phyloP scores from a whole-genome alignment of 1,140 invertebrate species.

The Drosophila hydei region DNA sequence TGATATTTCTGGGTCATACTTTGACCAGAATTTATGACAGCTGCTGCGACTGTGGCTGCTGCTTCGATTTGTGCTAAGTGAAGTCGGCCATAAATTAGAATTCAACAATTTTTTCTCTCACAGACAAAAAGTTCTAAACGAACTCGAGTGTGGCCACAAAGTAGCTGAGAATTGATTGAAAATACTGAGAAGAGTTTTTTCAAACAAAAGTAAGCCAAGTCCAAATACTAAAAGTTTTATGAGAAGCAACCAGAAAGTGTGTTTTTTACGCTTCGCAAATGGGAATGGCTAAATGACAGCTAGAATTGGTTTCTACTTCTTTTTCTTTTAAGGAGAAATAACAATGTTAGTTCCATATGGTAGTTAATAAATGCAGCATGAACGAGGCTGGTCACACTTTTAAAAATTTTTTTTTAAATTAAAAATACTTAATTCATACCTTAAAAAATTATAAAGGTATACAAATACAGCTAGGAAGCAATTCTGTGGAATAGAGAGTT shows the following conservation, averaged over 20 bases:
- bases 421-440: too few relatives aligned
- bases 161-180: neutral
- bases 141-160: conserved; percentile 11
- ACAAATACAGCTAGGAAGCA: too few relatives aligned
- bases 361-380: neutral
- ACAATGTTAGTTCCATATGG: neutral
- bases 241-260: neutral
- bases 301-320: conserved; percentile 16
- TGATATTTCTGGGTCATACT: conserved; percentile 52
- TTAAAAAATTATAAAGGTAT: too few relatives aligned
- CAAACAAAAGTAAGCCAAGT: too few relatives aligned
- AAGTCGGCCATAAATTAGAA: conserved; percentile 66
- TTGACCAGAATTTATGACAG: conserved; percentile 66
- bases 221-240: neutral
- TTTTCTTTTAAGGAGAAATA: neutral
- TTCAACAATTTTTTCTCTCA: conserved; percentile 23
- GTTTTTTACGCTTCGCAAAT: conserved; percentile 13
- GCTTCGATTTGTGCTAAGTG: conserved; percentile 62
- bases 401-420: neutral
- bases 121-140: conserved; percentile 23
- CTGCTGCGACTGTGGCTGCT: conserved; percentile 28
- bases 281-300: neutral
- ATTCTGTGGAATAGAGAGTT: neutral
- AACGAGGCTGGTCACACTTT: too few relatives aligned
- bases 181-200: too few relatives aligned